These are phyloP conservation scores for Aurelia sp. DNA, from an alignment of 30 jellyfish, hydroid and myxozoan genomes.

Conservation along the genomic window DNA sequence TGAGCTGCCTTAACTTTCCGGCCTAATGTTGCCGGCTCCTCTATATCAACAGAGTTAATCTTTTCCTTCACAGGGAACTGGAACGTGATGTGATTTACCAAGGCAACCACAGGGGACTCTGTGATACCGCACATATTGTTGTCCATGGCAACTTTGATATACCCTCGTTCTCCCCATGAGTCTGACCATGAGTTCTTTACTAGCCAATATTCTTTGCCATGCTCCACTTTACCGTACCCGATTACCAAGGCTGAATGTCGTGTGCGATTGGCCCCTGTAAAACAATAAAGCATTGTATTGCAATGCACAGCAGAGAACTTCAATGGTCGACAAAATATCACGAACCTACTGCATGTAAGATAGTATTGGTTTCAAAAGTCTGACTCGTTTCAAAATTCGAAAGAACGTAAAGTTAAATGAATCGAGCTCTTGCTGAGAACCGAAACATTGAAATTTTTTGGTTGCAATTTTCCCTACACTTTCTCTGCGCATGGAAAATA, in stretches of 20 bases:
- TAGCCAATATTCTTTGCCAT: constrained; percentile 94
- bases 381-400: too few relatives aligned
- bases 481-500: too few relatives aligned
- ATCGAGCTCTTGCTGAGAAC: too few relatives aligned
- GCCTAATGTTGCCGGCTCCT: constrained; percentile 39
- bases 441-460: too few relatives aligned
- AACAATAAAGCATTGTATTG: background rate
- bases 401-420: too few relatives aligned
- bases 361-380: too few relatives aligned
- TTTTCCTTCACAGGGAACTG: constrained; percentile 85
- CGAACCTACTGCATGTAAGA: too few relatives aligned
- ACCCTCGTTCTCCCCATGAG: constrained; percentile 98
- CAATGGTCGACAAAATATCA: too few relatives aligned
- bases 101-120: constrained; percentile 92
- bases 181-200: constrained; percentile 97
- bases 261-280: constrained; percentile 86
- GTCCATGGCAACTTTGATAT: constrained; percentile 90
- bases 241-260: constrained; percentile 94
- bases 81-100: constrained; percentile 81
- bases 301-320: too few relatives aligned
- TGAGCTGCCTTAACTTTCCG: constrained; percentile 45
- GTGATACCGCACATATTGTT: constrained; percentile 93
- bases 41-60: constrained; percentile 37
- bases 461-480: too few relatives aligned
- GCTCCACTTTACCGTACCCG: constrained; percentile 87